These are phyloP conservation scores for Masnerella sp. DNA, from an alignment of 2,888 invertebrate genomes.

Conservation along the genomic window DNA sequence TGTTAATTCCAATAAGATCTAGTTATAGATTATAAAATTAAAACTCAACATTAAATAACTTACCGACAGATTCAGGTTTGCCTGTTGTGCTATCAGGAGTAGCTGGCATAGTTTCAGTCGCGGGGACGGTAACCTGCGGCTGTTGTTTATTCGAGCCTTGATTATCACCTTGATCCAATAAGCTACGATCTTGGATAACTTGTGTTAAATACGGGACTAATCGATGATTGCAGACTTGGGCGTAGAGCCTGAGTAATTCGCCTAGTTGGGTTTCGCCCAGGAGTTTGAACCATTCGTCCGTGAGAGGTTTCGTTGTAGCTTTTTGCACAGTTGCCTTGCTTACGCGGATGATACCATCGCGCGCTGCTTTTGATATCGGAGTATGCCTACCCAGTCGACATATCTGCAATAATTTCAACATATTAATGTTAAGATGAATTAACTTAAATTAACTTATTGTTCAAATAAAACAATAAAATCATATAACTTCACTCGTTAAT, in stretches of 20 bases:
- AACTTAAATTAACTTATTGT: no score
- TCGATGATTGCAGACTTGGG: conserved; percentile 87
- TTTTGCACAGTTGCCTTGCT: conserved; percentile 83
- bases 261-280: conserved; percentile 89
- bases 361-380: conserved; percentile 89
- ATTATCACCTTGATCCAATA: conserved; percentile 83
- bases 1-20: not conserved
- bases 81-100: conserved; percentile 75
- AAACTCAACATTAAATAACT: conserved; percentile 16
- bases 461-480: no score
- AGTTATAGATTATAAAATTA: conserved; percentile 16
- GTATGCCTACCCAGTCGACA: conserved; percentile 96
- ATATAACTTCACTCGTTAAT: no score
- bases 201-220: conserved; percentile 87
- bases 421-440: no score
- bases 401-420: conserved; percentile 78
- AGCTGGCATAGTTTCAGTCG: conserved; percentile 75
- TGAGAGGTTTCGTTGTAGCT: conserved; percentile 80
- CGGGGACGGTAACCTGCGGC: conserved; percentile 79
- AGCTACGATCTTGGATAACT: conserved; percentile 85
- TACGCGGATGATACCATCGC: conserved; percentile 93
- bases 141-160: conserved; percentile 71
- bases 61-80: conserved; percentile 73
- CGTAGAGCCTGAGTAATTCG: conserved; percentile 91
- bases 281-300: conserved; percentile 94